Evolutionary conservation across 2,888 invertebrate genomes (phyloP), one percentile per base, ranked within the genome.

Genomic region (Magallana nippona): DNA sequence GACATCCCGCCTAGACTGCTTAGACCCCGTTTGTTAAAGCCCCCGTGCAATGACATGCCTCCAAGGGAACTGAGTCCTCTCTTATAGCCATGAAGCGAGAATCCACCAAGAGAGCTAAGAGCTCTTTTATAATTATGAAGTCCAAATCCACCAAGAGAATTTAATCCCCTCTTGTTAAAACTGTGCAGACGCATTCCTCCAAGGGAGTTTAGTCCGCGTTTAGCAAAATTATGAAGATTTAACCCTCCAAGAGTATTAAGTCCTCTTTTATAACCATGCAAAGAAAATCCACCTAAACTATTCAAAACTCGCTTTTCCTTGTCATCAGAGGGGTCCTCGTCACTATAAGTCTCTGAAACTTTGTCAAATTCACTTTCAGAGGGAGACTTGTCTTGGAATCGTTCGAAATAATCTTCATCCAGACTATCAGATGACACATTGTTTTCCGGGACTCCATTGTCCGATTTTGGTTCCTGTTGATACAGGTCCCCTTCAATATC

Each of bases 101-200:
- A 55, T 44, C 81, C 81, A 62, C 81, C 81, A 19, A 81, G 63
- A 10, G 32, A 32, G n/a, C 81, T 81, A 10, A 81, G 44, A 17
- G 62, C 81, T 60, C 81, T 58, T 62, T 81, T 80, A 58, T 80
- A 80, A 56, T 57, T 57, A 80, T 80, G 80, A n/a, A 80, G 58
- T 32, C 57, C 32, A 22, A 80, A 56, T 22, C 58, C 80, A 13
- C 80, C 80, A 22, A 80, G 58, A 58, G 56, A 32, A 80, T 58
- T n/a, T 58, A 80, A 58, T 1, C 80, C 80, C 10, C 80, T n/a
- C 27, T 80, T 80, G n/a, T 80, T 44, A 22, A 27, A 56, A 22
- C 32, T 57, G 58, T 80, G 80, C 0, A 80, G 58, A 22, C 58
- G 15, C 80, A 80, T 80, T 57, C 80, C 81, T 3, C 81, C 81